These are phyloP conservation scores for Ophiothrix spiculata DNA, from an alignment of 35 echinoderm and acorn worm genomes.

Conservation along the genomic window DNA sequence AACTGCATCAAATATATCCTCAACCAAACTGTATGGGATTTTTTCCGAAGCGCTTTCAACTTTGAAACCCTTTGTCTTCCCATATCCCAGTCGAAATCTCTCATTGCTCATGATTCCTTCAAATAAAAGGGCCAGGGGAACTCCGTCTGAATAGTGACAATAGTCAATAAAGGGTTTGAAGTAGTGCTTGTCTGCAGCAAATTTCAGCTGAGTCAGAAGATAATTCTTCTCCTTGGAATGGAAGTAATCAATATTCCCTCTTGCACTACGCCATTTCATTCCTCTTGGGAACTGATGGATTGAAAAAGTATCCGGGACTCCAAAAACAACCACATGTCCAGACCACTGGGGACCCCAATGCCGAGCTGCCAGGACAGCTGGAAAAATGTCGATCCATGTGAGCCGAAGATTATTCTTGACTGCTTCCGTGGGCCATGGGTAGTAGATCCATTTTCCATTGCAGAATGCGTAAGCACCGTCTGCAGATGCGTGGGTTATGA, in stretches of 20 bases:
- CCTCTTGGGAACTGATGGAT: neutral
- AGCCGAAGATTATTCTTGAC: neutral
- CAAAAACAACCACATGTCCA: neutral
- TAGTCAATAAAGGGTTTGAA: neutral
- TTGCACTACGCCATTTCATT: neutral
- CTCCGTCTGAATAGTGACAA: neutral
- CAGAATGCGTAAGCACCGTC: neutral
- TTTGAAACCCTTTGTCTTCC: neutral
- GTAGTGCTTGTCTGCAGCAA: neutral
- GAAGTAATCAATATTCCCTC: neutral
- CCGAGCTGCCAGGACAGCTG: neutral
- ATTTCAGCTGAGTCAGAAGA: neutral
- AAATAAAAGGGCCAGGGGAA: no score
- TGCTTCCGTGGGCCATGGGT: neutral
- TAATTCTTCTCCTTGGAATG: neutral
- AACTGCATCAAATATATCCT: neutral
- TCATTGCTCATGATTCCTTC: neutral
- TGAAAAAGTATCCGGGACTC: neutral
- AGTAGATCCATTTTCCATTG: neutral
- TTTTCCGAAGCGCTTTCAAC: neutral
- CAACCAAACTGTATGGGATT: neutral
- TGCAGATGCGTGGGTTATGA: neutral
- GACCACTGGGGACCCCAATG: neutral
- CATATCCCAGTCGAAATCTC: neutral
- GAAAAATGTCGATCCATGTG: neutral